phyloP scores from a whole-genome alignment of 2,113 vertebrate genomes.

The Excalfactoria chinensis region DNA sequence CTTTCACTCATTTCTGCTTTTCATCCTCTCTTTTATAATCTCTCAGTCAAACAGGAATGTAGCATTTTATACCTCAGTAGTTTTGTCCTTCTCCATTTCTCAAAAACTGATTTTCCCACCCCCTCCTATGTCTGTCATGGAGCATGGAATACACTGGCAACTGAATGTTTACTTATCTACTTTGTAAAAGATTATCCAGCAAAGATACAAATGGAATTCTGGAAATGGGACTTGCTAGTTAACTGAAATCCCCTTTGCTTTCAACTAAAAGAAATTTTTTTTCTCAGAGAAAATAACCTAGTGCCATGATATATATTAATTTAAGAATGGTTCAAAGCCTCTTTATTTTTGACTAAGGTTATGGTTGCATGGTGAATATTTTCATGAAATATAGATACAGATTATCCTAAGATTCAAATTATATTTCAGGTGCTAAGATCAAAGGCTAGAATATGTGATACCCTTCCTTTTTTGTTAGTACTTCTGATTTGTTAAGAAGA shows the following conservation, averaged over 20 bases:
- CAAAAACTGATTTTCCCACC: not conserved
- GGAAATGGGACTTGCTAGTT: not conserved
- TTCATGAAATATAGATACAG: not conserved
- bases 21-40: not conserved
- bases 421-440: not conserved
- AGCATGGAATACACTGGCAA: not conserved
- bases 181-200: not conserved
- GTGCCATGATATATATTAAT: not conserved
- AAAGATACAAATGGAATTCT: not conserved
- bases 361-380: not conserved
- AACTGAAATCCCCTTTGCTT: not conserved
- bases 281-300: not conserved
- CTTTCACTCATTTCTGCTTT: not conserved
- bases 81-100: not conserved
- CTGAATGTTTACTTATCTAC: not conserved
- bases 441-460: not conserved
- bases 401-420: not conserved
- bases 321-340: not conserved
- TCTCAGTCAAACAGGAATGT: not conserved
- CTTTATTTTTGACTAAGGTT: not conserved
- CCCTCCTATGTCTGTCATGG: not conserved
- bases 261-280: not conserved
- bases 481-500: conserved; percentile 10
- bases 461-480: not conserved
- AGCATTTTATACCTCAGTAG: not conserved